These are phyloP conservation scores for Antechinus flavipes DNA, from an alignment of 2,113 vertebrate species.

Conservation along the genomic window DNA sequence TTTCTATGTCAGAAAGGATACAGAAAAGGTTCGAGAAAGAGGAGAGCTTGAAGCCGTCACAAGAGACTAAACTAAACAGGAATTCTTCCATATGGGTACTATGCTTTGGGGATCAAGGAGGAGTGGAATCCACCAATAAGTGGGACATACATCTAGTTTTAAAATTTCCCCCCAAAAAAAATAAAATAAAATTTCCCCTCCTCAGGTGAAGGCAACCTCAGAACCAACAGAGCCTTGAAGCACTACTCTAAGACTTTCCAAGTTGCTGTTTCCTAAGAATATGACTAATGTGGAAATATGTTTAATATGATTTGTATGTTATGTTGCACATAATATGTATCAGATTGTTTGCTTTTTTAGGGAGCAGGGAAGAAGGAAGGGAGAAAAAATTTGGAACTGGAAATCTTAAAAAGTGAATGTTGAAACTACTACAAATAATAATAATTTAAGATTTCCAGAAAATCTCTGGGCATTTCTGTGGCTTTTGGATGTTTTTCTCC, in stretches of 20 bases:
- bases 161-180: neutral
- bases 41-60: neutral
- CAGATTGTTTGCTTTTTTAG: no score
- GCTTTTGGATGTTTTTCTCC: neutral
- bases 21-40: neutral
- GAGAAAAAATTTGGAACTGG: no score
- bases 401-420: no score
- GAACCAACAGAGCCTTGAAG: neutral
- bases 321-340: no score
- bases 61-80: neutral
- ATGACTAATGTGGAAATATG: no score
- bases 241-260: neutral
- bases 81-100: neutral
- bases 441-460: neutral
- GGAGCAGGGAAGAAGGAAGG: no score
- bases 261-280: neutral
- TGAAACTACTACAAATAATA: no score
- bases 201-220: neutral
- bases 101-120: neutral
- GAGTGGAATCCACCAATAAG: neutral
- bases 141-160: neutral
- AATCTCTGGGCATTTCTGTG: neutral
- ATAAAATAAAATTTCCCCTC: neutral
- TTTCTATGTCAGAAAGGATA: neutral
- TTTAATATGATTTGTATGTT: no score